phyloP scores from a whole-genome alignment of 2,113 vertebrate species.

The Nerophis ophidion region DNA sequence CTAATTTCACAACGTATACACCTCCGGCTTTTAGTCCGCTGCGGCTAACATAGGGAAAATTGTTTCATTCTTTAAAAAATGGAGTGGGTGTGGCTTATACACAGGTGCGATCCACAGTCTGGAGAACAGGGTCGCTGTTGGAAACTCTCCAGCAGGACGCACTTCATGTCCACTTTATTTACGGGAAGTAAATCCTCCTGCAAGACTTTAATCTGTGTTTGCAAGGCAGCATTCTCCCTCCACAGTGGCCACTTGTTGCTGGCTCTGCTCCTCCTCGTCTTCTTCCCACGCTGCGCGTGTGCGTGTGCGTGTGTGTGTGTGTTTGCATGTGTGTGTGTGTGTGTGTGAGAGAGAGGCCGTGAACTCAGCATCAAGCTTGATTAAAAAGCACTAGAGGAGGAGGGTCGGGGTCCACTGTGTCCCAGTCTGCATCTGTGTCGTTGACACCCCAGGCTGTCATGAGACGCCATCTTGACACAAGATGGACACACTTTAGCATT shows the following conservation, averaged over 20 bases:
- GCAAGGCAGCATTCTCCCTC: constrained; percentile 11
- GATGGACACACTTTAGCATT: too few relatives aligned
- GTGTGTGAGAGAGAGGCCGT: background rate
- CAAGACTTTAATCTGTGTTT: constrained; percentile 38
- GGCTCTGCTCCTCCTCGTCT: constrained; percentile 10
- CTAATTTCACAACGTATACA: too few relatives aligned
- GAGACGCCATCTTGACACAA: background rate
- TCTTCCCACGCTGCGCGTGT: constrained; percentile 7
- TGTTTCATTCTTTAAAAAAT: too few relatives aligned
- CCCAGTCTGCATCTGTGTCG: constrained; percentile 40
- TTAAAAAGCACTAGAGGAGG: constrained; percentile 38
- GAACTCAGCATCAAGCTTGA: constrained; percentile 23
- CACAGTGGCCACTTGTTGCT: constrained; percentile 29
- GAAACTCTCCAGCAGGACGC: background rate
- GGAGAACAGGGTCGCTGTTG: too few relatives aligned
- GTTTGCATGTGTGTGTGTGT: background rate
- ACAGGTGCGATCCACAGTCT: too few relatives aligned
- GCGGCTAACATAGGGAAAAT: too few relatives aligned
- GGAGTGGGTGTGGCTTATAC: too few relatives aligned
- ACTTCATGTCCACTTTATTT: background rate
- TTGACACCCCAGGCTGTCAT: constrained; percentile 53
- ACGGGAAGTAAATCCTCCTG: constrained; percentile 9
- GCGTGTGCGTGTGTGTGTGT: constrained; percentile 10
- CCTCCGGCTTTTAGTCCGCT: too few relatives aligned
- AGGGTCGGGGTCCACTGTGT: constrained; percentile 34